A percentile compares a stretch with the other conserved stretches of the same genome.
These are phyloP conservation scores for Bujurquina vittata DNA, from an alignment of 2,113 vertebrate genomes.

Conservation along the genomic window DNA sequence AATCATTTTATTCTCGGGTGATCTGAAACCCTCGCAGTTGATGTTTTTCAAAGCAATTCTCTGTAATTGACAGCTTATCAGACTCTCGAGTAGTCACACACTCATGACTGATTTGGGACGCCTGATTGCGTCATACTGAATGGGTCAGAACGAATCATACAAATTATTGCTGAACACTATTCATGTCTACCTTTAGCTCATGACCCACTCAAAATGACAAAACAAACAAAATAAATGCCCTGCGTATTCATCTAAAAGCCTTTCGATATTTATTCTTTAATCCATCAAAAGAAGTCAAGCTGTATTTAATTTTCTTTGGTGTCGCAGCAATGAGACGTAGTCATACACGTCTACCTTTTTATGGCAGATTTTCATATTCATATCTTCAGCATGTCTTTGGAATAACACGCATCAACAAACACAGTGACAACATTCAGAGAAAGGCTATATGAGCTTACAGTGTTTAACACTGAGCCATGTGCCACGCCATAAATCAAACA, in stretches of 20 bases:
- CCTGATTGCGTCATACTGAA: not conserved
- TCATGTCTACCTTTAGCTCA: not conserved
- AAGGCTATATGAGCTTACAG: not conserved
- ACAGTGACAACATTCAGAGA: not conserved
- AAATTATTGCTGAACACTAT: not conserved
- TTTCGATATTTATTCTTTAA: not conserved
- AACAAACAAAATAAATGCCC: not conserved
- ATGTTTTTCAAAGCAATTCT: not conserved
- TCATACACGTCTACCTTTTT: not conserved
- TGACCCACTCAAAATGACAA: not conserved
- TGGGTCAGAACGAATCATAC: not conserved
- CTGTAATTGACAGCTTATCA: constrained; percentile 11
- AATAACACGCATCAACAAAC: not conserved
- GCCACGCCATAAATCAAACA: not conserved
- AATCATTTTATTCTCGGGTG: not conserved
- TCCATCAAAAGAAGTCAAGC: not conserved
- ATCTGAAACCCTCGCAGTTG: not conserved
- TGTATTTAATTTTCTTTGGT: not conserved
- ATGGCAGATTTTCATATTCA: not conserved
- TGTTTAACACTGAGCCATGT: not conserved
- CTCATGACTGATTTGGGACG: constrained; percentile 3
- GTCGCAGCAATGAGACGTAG: not conserved
- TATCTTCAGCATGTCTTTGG: not conserved
- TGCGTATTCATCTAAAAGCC: not conserved
- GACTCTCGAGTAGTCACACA: not conserved